Percentiles rank a stretch among this genome's conserved stretches.
Evolutionary conservation across 1,140 invertebrate genomes (phyloP).

Genomic region (Zaprionus lachaisei): DNA sequence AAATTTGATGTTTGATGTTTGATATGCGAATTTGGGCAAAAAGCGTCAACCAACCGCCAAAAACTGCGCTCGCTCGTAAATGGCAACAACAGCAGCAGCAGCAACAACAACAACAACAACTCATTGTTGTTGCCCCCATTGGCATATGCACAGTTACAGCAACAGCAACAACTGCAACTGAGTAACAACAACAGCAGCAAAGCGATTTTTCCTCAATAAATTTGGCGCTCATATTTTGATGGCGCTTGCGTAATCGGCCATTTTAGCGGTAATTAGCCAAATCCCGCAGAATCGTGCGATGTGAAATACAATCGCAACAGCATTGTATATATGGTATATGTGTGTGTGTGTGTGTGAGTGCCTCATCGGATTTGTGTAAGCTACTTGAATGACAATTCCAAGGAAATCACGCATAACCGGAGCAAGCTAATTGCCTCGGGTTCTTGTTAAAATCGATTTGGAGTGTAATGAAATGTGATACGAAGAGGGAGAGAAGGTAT

Average conservation of each 20-base stretch:
- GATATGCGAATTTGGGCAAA: slow-evolving; percentile 77
- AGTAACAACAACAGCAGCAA: slow-evolving; percentile 2
- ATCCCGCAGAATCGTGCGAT: not conserved
- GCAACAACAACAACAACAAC: slow-evolving; percentile 26
- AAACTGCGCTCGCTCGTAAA: slow-evolving; percentile 32
- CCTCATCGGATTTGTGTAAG: not conserved
- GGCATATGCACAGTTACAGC: slow-evolving; percentile 14
- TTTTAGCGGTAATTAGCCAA: slow-evolving; percentile 35
- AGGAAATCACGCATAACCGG: not conserved
- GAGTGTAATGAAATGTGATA: not conserved
- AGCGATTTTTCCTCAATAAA: slow-evolving; percentile 1
- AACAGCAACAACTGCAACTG: not conserved
- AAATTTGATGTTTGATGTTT: slow-evolving; percentile 67
- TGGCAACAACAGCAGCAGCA: slow-evolving; percentile 38
- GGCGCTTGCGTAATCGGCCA: slow-evolving; percentile 15
- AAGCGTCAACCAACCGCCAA: slow-evolving; percentile 61
- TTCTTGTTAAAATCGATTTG: not conserved
- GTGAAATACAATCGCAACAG: not conserved
- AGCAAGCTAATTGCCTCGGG: not conserved
- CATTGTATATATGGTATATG: not conserved
- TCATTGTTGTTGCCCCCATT: slow-evolving; percentile 30
- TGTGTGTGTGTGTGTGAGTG: not conserved
- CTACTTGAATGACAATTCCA: not conserved
- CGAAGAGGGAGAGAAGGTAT: not conserved
- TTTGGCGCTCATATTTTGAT: slow-evolving; percentile 11